Evolutionary conservation across 2,797 vertebrate genomes (phyloP).

Genomic region (Cynodonichthys magdalenae): DNA sequence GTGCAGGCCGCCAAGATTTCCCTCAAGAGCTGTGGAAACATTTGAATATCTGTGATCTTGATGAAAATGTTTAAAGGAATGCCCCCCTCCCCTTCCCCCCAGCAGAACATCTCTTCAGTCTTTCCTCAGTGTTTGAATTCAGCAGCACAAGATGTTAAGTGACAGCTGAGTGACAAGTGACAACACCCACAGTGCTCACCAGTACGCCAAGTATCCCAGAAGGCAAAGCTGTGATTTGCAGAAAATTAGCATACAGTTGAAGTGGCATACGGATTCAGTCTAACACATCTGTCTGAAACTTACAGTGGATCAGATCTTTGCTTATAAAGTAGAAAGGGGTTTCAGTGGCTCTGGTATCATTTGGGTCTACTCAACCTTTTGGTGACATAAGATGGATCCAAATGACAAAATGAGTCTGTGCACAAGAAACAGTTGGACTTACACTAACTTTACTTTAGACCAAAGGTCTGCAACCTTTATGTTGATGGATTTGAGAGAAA

Average conservation of each 20-base stretch:
- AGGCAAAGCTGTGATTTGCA: slow-evolving; percentile 25
- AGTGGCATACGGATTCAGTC: slow-evolving; percentile 4
- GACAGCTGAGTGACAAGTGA: slow-evolving; percentile 56
- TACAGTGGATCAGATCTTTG: background rate
- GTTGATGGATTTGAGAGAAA: too few species aligned
- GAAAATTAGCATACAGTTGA: slow-evolving; percentile 23
- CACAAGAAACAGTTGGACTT: too few species aligned
- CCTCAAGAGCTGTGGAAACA: slow-evolving; percentile 32
- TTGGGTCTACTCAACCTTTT: background rate
- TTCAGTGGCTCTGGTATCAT: background rate
- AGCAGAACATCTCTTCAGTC: slow-evolving; percentile 13
- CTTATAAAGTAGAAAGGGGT: background rate
- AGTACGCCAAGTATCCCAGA: slow-evolving; percentile 34
- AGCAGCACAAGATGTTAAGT: slow-evolving; percentile 30
- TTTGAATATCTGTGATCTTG: slow-evolving; percentile 45
- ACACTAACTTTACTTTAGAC: too few species aligned
- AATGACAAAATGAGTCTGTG: too few species aligned
- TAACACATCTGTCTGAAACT: slow-evolving; percentile 16
- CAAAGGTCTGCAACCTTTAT: too few species aligned
- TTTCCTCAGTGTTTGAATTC: slow-evolving; percentile 37
- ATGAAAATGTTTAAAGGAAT: slow-evolving; percentile 35
- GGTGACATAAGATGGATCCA: too few species aligned
- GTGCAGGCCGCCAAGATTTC: slow-evolving; percentile 48
- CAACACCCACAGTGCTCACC: slow-evolving; percentile 30
- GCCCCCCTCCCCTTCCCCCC: background rate